These are phyloP conservation scores for Schizopygopsis pylzovi DNA, from an alignment of 2,797 vertebrate genomes.

Conservation along the genomic window DNA sequence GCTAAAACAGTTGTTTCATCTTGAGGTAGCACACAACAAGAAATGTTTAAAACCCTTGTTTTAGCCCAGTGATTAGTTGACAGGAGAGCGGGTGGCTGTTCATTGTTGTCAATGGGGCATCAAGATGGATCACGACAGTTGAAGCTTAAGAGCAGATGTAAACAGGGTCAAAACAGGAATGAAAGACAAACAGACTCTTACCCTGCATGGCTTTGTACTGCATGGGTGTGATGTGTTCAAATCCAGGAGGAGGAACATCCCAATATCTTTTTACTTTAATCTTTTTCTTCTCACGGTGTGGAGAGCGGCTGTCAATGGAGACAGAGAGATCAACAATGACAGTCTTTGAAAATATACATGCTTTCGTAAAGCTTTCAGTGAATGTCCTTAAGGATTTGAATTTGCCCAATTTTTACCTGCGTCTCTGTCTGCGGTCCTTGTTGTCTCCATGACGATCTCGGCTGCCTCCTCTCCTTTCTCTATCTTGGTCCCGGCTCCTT, in stretches of 20 bases:
- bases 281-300: slow-evolving; percentile 94
- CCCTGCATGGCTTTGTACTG: slow-evolving; percentile 88
- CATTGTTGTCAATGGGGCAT: not conserved
- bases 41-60: not conserved
- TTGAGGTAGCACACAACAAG: not conserved
- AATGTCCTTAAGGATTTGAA: not conserved
- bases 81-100: not conserved
- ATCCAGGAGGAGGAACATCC: slow-evolving; percentile 84
- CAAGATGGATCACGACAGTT: not conserved
- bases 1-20: too few species aligned
- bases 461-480: slow-evolving; percentile 79
- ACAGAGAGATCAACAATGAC: not conserved
- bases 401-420: slow-evolving; percentile 71
- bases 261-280: slow-evolving; percentile 91
- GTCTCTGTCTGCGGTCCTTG: slow-evolving; percentile 86
- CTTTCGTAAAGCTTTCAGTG: not conserved
- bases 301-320: slow-evolving; percentile 80
- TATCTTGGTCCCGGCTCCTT: slow-evolving; percentile 83
- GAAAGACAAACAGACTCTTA: slow-evolving; percentile 42
- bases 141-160: not conserved
- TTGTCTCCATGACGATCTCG: slow-evolving; percentile 88
- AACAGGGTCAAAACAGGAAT: not conserved
- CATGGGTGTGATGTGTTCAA: slow-evolving; percentile 86
- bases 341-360: not conserved
- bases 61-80: not conserved